phyloP scores from a whole-genome alignment of 2,888 invertebrate species.

The Gari tellinella region DNA sequence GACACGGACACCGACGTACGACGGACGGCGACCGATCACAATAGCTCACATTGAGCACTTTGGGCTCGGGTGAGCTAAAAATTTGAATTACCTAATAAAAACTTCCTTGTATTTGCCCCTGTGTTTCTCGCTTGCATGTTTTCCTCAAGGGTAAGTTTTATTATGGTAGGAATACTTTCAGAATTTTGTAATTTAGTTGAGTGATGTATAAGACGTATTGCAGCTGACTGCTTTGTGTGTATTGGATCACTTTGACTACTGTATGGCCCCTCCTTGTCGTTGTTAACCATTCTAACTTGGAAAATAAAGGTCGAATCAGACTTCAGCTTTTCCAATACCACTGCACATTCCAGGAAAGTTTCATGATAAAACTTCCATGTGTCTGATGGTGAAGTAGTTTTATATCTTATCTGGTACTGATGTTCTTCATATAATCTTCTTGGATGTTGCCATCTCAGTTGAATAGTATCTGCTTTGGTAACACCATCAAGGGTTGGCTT shows the following conservation, averaged over 20 bases:
- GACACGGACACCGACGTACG: too few relatives aligned
- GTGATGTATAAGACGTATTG: background rate
- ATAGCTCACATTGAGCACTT: too few relatives aligned
- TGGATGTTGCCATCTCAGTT: too few relatives aligned
- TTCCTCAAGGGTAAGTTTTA: constrained; percentile 1
- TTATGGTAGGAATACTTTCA: background rate
- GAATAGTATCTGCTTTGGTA: too few relatives aligned
- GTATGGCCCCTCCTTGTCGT: constrained; percentile 11
- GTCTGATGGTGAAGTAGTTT: background rate
- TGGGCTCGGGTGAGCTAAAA: too few relatives aligned
- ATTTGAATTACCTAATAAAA: constrained; percentile 6
- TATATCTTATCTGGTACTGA: constrained; percentile 15
- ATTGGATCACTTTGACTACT: constrained; percentile 17
- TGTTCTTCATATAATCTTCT: too few relatives aligned
- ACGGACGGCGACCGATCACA: too few relatives aligned
- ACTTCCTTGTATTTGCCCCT: constrained; percentile 3
- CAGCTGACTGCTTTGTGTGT: constrained; percentile 9
- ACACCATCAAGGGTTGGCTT: too few relatives aligned
- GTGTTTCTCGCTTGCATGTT: background rate
- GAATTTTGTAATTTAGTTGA: background rate
- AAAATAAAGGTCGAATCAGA: constrained; percentile 16
- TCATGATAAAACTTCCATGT: constrained; percentile 8
- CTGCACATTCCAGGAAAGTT: background rate
- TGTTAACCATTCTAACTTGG: constrained; percentile 19
- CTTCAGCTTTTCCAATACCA: background rate